Conservation (phyloP, 2,113 vertebrate genomes). For the Saccopteryx bilineata region DNA sequence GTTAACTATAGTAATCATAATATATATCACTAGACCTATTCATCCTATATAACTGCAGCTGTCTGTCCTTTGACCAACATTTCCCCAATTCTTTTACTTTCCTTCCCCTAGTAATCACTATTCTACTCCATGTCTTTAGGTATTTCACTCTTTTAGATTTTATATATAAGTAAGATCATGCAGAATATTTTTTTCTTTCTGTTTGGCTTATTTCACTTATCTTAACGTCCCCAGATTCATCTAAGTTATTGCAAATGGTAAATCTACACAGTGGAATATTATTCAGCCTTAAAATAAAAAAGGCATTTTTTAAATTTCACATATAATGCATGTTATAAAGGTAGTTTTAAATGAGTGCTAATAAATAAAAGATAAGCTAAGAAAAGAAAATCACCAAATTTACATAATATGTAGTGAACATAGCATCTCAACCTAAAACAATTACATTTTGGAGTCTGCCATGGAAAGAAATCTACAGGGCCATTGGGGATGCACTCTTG, state of each 20-base stretch:
- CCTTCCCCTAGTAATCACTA: not conserved
- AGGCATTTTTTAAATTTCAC: constrained; percentile 6
- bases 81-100: not conserved
- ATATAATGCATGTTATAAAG: not conserved
- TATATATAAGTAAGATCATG: not conserved
- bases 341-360: not conserved
- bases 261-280: not conserved
- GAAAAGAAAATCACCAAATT: not conserved
- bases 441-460: not conserved
- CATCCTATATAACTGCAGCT: not conserved
- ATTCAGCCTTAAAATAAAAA: not conserved
- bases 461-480: not conserved
- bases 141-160: not conserved
- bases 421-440: not conserved
- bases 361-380: not conserved
- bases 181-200: not conserved
- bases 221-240: not conserved
- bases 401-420: not conserved
- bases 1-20: not conserved
- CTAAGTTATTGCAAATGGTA: not conserved
- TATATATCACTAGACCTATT: not conserved
- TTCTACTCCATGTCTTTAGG: not conserved
- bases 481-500: not conserved
- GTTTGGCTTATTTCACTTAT: not conserved
- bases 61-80: not conserved